Evolutionary conservation across 2,797 vertebrate genomes (phyloP), one percentile per base, ranked within the genome.

Genomic region (Basileuterus tristriatus): DNA sequence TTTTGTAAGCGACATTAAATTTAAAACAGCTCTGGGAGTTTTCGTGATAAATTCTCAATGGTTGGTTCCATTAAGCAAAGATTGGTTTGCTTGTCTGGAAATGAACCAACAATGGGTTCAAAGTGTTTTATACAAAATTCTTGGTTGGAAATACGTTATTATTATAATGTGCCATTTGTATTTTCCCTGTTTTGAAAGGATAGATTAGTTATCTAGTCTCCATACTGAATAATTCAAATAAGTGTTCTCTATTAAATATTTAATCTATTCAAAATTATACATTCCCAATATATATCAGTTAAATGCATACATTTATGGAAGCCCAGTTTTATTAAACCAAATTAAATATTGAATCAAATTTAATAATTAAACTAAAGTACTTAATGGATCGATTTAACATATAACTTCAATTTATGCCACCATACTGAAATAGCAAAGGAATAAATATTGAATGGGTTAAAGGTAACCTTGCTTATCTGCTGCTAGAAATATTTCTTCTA

Each of bases 311-410:
- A 95, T 96, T 97, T 96, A 95, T 97, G 95, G 94, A 97, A 96
- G 91, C 87, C 83, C 87, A 95, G 94, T 97, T 98, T 98, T 97
- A 98, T 98, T 98, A 98, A 98, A 97, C 82, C 80, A 97, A 97
- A 98, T 98, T 98, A 98, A 98, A 98, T 98, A 98, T 98, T 98
- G 97, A 98, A 97, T 96, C 80, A 97, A 97, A 98, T 98, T 98
- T 97, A 98, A 98, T 98, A 98, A 98, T 98, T 98, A 98, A 98
- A 98, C 94, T 96, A 83, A 96, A 97, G 97, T 97, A 96, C 95
- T 96, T 97, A 96, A 97, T 97, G 93, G 75, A 96, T 97, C 96
- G 94, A 94, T 98, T 98, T 98, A 98, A 92, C 85, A 95, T 87
- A 88, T 89, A 97, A 92, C 89, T 97, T 96, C 80, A 94, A 94